Percentiles rank a stretch among this genome's conserved stretches.
Conservation (phyloP, 1,140 invertebrate genomes). For the Ooceraea biroi region DNA sequence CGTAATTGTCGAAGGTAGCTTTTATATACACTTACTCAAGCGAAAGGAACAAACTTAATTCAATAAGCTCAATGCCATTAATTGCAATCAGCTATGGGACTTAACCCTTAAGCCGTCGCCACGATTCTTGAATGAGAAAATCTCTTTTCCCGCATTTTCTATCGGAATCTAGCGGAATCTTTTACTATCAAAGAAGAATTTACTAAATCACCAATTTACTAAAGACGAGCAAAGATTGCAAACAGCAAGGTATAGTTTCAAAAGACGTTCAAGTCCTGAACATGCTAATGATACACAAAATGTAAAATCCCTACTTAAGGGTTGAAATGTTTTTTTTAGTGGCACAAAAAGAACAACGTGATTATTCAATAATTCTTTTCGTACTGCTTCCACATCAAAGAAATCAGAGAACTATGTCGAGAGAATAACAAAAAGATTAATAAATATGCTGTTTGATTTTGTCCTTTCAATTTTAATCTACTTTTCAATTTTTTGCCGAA, state of each 20-base stretch:
- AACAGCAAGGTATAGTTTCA: background rate
- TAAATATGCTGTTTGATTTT: slow-evolving; percentile 4
- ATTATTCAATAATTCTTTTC: background rate
- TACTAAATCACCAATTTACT: background rate
- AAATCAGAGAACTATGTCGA: slow-evolving; percentile 35
- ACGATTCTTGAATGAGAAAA: slow-evolving; percentile 1
- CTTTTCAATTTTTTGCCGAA: background rate
- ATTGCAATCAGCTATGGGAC: background rate
- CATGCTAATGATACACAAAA: slow-evolving; percentile 3
- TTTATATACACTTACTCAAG: slow-evolving; percentile 23
- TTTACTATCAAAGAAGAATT: background rate
- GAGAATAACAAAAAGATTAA: slow-evolving; percentile 46
- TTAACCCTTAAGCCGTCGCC: slow-evolving; percentile 45
- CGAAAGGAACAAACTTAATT: slow-evolving; percentile 32
- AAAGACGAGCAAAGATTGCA: background rate
- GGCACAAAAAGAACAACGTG: background rate
- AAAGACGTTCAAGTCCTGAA: background rate
- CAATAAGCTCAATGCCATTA: slow-evolving; percentile 27
- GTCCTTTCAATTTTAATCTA: too few relatives aligned
- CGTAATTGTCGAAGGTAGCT: slow-evolving; percentile 2
- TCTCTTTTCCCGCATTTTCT: background rate
- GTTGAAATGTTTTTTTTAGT: slow-evolving; percentile 6
- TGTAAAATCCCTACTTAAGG: slow-evolving; percentile 49
- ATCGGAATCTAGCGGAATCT: too few relatives aligned
- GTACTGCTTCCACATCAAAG: too few relatives aligned